phyloP scores from a whole-genome alignment of 2,888 invertebrate genomes.

The Pheosia tremula region DNA sequence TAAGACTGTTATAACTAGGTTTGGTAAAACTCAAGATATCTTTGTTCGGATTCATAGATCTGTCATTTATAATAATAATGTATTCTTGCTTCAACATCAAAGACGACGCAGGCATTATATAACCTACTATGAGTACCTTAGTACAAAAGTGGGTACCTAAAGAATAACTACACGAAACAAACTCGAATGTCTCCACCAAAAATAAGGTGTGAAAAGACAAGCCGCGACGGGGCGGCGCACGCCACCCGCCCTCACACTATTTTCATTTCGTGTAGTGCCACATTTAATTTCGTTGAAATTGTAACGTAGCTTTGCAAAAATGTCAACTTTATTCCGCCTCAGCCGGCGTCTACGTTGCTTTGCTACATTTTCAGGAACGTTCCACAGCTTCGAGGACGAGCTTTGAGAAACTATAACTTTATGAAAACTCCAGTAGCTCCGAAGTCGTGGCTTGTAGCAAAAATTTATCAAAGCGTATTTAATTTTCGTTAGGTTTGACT shows the following conservation, averaged over 20 bases:
- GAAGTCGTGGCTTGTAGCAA: constrained; percentile 77
- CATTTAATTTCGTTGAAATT: constrained; percentile 85
- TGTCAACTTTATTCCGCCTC: constrained; percentile 84
- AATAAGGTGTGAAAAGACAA: constrained; percentile 50
- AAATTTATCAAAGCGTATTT: constrained; percentile 82
- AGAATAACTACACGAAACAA: constrained; percentile 28
- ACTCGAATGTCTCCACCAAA: constrained; percentile 50
- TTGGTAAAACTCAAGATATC: no score
- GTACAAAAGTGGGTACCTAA: not conserved
- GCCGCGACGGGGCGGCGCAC: constrained; percentile 19
- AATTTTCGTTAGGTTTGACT: constrained; percentile 79
- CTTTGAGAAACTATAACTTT: constrained; percentile 68
- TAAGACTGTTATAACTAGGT: no score
- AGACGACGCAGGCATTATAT: not conserved
- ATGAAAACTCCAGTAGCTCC: constrained; percentile 78
- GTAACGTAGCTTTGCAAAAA: constrained; percentile 84
- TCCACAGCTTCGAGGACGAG: constrained; percentile 7
- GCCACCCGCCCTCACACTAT: constrained; percentile 64
- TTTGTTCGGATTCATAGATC: no score
- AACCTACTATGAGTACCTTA: no score
- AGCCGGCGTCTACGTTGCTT: constrained; percentile 76
- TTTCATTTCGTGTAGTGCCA: constrained; percentile 82
- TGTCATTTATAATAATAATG: no score
- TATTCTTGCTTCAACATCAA: not conserved
- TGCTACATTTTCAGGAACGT: constrained; percentile 64